Percentiles rank a stretch among this genome's conserved stretches.
These are phyloP conservation scores for Augochlorella aurata DNA, from an alignment of 2,888 invertebrate genomes.

Conservation along the genomic window DNA sequence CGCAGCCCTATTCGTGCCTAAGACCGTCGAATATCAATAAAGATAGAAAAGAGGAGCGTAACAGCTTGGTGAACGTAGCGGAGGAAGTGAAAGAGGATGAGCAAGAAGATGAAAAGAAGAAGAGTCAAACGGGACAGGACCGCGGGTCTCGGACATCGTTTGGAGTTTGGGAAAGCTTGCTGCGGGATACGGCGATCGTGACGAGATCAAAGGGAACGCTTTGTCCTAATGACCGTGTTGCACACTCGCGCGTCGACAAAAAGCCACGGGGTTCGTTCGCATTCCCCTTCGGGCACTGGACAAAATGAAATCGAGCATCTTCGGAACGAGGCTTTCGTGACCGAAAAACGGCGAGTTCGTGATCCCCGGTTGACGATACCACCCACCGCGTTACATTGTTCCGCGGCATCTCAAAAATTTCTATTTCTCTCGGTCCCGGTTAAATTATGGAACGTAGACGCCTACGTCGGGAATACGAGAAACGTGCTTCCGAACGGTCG, in stretches of 20 bases:
- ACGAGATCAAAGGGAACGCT: slow-evolving; percentile 79
- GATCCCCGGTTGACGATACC: slow-evolving; percentile 24
- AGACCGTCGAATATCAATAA: slow-evolving; percentile 74
- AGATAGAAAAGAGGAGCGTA: slow-evolving; percentile 57
- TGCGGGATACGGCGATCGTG: slow-evolving; percentile 70
- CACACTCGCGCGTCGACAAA: slow-evolving; percentile 38
- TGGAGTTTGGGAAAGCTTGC: slow-evolving; percentile 54
- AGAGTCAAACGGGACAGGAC: slow-evolving; percentile 37
- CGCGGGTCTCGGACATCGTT: slow-evolving; percentile 56
- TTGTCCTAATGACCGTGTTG: slow-evolving; percentile 76
- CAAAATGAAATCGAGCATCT: slow-evolving; percentile 62
- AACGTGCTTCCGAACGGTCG: not conserved
- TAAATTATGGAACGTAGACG: slow-evolving; percentile 8
- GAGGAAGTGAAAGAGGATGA: not conserved
- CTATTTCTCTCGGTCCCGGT: not conserved
- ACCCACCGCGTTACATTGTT: slow-evolving; percentile 39
- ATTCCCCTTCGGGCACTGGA: slow-evolving; percentile 30
- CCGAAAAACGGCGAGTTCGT: slow-evolving; percentile 41
- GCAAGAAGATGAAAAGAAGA: slow-evolving; percentile 22
- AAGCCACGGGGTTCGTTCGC: slow-evolving; percentile 54
- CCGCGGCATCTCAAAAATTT: not conserved
- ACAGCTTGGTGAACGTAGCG: not conserved
- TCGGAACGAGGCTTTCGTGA: slow-evolving; percentile 23
- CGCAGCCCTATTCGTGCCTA: slow-evolving; percentile 75
- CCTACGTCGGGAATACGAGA: not conserved